These are phyloP conservation scores for Linepithema humile DNA, from an alignment of 1,140 invertebrate genomes.

Conservation along the genomic window DNA sequence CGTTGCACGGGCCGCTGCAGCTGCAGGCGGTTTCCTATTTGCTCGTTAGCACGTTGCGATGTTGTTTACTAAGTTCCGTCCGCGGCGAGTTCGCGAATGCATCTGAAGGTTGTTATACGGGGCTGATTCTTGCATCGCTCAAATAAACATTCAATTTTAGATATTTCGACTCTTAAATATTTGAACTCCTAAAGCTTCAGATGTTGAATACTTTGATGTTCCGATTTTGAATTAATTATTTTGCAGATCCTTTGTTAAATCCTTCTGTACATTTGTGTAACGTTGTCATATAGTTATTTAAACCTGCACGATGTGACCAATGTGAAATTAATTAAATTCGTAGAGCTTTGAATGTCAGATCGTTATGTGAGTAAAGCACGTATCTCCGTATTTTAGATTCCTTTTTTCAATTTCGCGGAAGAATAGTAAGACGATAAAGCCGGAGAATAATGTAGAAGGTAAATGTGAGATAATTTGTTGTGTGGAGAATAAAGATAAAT, in stretches of 20 bases:
- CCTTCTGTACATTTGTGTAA: background rate
- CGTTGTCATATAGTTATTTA: background rate
- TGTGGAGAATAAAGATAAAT: no score
- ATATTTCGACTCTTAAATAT: background rate
- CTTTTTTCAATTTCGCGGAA: background rate
- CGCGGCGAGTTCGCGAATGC: constrained; percentile 15
- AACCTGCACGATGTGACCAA: background rate
- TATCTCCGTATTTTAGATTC: background rate
- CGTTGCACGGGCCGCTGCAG: constrained; percentile 27
- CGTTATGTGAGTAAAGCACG: background rate
- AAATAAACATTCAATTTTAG: constrained; percentile 42
- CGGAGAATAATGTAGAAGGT: no score
- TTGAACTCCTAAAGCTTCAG: background rate
- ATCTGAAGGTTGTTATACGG: background rate
- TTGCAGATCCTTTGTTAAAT: background rate
- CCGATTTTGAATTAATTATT: background rate
- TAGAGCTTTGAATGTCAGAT: background rate
- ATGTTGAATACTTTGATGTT: background rate
- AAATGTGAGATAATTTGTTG: no score
- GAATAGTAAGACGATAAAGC: no score
- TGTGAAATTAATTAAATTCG: background rate
- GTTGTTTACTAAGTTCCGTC: constrained; percentile 58
- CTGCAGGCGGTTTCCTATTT: constrained; percentile 51
- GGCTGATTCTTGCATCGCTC: background rate
- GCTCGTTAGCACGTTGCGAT: constrained; percentile 55